Conservation (phyloP, 2,113 vertebrate species). For the Callionymus lyra region DNA sequence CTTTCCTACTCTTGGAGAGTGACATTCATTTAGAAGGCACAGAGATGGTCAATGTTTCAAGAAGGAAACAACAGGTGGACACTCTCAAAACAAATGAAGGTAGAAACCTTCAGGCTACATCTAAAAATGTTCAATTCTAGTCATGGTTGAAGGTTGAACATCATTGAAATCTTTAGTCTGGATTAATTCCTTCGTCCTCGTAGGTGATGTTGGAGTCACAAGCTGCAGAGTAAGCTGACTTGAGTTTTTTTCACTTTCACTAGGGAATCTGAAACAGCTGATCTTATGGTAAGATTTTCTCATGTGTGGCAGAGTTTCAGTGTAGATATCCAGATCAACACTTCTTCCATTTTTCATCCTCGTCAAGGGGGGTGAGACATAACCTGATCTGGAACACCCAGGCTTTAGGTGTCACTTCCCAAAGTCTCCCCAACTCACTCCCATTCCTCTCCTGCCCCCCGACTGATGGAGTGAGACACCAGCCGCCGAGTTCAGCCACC, state of each 20-base stretch:
- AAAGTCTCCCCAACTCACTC: conserved; percentile 62
- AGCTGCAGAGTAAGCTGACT: background rate
- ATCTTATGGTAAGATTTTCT: conserved; percentile 75
- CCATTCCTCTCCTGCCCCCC: conserved; percentile 70
- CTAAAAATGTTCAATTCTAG: too few species aligned
- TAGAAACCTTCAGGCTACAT: too few species aligned
- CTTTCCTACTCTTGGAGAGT: too few species aligned
- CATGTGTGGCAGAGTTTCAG: background rate
- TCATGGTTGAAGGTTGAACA: too few species aligned
- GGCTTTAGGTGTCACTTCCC: conserved; percentile 68
- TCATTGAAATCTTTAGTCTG: too few species aligned
- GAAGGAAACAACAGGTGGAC: too few species aligned
- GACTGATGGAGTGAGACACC: conserved; percentile 21
- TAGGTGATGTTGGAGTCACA: too few species aligned
- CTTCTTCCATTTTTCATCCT: background rate
- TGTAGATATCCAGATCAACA: background rate
- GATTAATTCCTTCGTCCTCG: too few species aligned
- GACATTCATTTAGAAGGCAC: too few species aligned
- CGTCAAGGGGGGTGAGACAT: conserved; percentile 76
- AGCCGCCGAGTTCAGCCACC: background rate
- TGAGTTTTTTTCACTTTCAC: conserved; percentile 16
- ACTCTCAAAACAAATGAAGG: too few species aligned
- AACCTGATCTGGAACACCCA: conserved; percentile 80
- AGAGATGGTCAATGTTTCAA: too few species aligned
- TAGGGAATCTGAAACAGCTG: conserved; percentile 79